Evolutionary conservation across 1,140 invertebrate species (phyloP).

Genomic region (Polyergus mexicanus): DNA sequence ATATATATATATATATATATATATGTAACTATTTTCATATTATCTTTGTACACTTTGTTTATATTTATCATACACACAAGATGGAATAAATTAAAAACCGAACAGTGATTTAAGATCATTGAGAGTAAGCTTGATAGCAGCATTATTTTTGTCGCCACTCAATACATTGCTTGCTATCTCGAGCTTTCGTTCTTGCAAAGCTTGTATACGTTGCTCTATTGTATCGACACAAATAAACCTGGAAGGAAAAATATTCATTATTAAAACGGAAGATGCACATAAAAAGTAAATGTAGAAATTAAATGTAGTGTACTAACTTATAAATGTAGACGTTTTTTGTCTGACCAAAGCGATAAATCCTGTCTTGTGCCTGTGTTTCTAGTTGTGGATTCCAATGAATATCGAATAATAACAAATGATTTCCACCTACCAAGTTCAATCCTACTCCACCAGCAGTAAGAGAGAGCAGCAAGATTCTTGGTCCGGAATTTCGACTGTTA

Average conservation of each 20-base stretch:
- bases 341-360: slow-evolving; percentile 96
- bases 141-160: slow-evolving; percentile 87
- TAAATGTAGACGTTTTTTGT: slow-evolving; percentile 93
- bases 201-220: slow-evolving; percentile 93
- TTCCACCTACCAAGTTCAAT: slow-evolving; percentile 95
- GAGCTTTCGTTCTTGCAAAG: slow-evolving; percentile 93
- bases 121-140: slow-evolving; percentile 87
- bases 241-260: slow-evolving; percentile 60
- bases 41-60: slow-evolving; percentile 10
- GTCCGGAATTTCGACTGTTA: slow-evolving; percentile 87
- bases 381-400: slow-evolving; percentile 98
- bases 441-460: slow-evolving; percentile 96
- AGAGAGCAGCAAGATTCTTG: slow-evolving; percentile 92
- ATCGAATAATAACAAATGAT: slow-evolving; percentile 96
- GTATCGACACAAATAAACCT: slow-evolving; percentile 94
- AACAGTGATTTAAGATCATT: slow-evolving; percentile 94
- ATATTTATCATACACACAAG: slow-evolving; percentile 23
- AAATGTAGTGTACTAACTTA: slow-evolving; percentile 87
- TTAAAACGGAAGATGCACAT: neutral
- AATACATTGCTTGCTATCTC: slow-evolving; percentile 92
- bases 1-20: too few species aligned
- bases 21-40: too few species aligned
- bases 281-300: neutral
- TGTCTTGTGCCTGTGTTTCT: slow-evolving; percentile 96
- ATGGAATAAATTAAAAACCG: slow-evolving; percentile 64